Percentiles rank a stretch among this genome's conserved stretches.
Conservation (phyloP, 2,888 invertebrate species). For the Tenthredo mesomela region DNA sequence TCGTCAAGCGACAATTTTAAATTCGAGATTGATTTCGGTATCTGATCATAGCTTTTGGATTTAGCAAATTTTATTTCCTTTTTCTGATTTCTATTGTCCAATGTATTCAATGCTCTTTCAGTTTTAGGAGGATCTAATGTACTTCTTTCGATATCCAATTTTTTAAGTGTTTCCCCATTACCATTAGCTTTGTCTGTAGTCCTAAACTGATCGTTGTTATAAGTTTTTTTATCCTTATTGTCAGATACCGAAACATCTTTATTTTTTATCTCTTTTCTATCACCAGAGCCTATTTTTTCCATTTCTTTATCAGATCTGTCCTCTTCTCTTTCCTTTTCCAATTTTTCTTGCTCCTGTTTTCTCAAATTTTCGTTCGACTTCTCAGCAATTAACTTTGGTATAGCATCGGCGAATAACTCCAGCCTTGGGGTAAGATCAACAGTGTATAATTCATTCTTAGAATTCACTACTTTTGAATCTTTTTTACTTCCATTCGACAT, state of each 20-base stretch:
- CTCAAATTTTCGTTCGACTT: conserved; percentile 66
- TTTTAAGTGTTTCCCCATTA: neutral
- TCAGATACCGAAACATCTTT: conserved; percentile 1
- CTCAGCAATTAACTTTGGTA: conserved; percentile 74
- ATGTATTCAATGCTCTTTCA: conserved; percentile 58
- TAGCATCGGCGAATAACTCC: conserved; percentile 74
- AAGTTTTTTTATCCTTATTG: conserved; percentile 52
- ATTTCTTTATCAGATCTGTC: conserved; percentile 19
- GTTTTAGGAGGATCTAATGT: conserved; percentile 52
- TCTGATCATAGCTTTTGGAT: conserved; percentile 73
- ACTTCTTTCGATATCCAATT: conserved; percentile 26
- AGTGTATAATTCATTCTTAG: conserved; percentile 70
- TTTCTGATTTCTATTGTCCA: conserved; percentile 59
- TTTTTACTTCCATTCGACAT: conserved; percentile 57
- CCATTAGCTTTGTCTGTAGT: conserved; percentile 1
- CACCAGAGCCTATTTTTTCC: neutral
- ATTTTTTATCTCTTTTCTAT: conserved; percentile 18
- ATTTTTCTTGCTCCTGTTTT: conserved; percentile 58
- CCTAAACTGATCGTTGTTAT: conserved; percentile 30
- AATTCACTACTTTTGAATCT: conserved; percentile 64
- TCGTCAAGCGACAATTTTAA: conserved; percentile 65
- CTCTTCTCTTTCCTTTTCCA: conserved; percentile 54
- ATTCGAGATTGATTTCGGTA: conserved; percentile 64
- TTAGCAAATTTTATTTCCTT: conserved; percentile 65
- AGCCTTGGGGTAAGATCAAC: conserved; percentile 73